Evolutionary conservation across 2,113 vertebrate species (phyloP).

Genomic region (Odobenus rosmarus): DNA sequence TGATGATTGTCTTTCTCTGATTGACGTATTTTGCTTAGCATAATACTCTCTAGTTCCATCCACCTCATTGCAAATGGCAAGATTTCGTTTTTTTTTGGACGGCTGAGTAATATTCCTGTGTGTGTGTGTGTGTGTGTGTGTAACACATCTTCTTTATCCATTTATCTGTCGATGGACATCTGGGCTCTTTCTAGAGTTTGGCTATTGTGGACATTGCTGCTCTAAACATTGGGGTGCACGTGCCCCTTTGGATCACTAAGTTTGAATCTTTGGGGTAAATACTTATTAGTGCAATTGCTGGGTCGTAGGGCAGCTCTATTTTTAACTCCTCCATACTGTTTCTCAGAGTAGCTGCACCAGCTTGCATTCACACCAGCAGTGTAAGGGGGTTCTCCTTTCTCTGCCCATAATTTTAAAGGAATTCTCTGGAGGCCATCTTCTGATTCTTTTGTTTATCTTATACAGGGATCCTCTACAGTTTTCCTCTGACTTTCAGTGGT

Average conservation of each 20-base stretch:
- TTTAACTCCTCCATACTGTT: background rate
- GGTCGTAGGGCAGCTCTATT: background rate
- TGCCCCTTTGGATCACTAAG: background rate
- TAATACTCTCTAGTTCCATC: background rate
- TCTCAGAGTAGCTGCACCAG: background rate
- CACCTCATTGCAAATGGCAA: background rate
- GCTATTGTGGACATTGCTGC: background rate
- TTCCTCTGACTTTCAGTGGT: background rate
- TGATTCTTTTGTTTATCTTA: background rate
- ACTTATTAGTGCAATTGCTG: background rate
- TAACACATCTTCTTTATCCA: background rate
- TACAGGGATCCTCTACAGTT: background rate
- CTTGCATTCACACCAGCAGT: background rate
- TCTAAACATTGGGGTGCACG: background rate
- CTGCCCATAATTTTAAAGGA: background rate
- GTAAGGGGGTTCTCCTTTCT: background rate
- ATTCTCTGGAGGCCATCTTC: background rate
- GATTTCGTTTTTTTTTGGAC: background rate
- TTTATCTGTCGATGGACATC: background rate
- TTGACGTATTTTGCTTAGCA: background rate
- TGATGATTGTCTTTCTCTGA: background rate
- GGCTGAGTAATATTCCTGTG: background rate
- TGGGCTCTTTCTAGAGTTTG: background rate
- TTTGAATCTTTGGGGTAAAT: background rate
- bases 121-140: too few species aligned